Base-by-base conservation (phyloP, 2,888 invertebrate genomes). In the Protodeltote pygarga region DNA sequence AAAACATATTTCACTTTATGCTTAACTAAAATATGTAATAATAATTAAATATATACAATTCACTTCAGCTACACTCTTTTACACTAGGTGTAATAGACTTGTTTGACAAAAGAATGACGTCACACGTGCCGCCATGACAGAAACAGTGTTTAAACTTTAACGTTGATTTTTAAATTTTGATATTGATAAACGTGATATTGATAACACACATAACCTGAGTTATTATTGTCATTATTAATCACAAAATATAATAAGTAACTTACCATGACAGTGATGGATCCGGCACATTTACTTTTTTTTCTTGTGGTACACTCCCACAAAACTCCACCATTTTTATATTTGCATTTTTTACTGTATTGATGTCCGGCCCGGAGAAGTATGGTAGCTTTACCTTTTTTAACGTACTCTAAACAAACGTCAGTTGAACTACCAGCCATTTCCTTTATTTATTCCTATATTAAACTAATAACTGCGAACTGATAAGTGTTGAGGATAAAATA, bases 381-480 rank as follows among this genome's bases (percentile, higher is more conserved):
- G 31, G 37, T 37, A 37, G 37, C 45, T 14, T 57, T 57, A 24
- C 35, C 17, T 47, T 55, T 47, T 47, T 47, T 47, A 47, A 47
- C 40, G 28, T 39, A 47, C 33, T 47, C 34, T 34, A 47, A 47
- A 47, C 47, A 46, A 28, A 46, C 38, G 20, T 39, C 33, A 46
- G 21, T 32, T 46, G 46, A 46, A 46, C 46, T 38, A 37, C 37
- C 37, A 39, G 39, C 39, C 46, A 46, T 46, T 46, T 46, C 37
- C 31, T 46, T 46, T 27, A 38, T 33, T 33, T 31, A 46, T 37
- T 37, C 37, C 37, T 37, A 37, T 37, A 37, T 37, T 37, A 37
- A 37, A 37, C 27, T 37, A 39, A 31, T 39, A 38, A 38, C 46
- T 39, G 37, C 27, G 32, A 33, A 46, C 38, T 37, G 45, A 45